These are phyloP conservation scores for Naja naja DNA, from an alignment of 2,113 vertebrate genomes.

Conservation along the genomic window DNA sequence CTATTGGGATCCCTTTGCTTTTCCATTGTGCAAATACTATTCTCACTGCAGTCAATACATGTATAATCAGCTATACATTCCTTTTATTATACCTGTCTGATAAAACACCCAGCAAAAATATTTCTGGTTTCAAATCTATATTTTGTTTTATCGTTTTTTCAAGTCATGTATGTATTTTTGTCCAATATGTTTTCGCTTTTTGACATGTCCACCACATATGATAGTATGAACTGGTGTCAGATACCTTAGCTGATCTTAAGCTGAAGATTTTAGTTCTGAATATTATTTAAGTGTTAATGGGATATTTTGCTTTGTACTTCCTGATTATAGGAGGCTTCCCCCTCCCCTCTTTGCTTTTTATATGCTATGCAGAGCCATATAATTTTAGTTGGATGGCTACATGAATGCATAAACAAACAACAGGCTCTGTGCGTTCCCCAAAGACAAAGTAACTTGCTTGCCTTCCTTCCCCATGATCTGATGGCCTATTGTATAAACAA, in stretches of 20 bases:
- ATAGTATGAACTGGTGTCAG: neutral
- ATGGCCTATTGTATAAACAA: neutral
- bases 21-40: too few relatives aligned
- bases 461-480: neutral
- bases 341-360: neutral
- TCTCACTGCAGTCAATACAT: too few relatives aligned
- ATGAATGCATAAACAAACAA: neutral
- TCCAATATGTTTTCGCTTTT: too few relatives aligned
- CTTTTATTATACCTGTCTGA: too few relatives aligned
- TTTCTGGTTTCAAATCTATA: too few relatives aligned
- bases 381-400: neutral
- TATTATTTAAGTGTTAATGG: neutral
- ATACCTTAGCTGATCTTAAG: neutral
- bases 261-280: neutral
- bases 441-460: neutral
- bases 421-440: neutral
- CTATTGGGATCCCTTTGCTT: too few relatives aligned
- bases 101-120: too few relatives aligned
- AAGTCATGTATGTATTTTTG: too few relatives aligned
- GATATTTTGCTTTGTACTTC: neutral
- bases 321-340: neutral
- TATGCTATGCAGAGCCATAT: neutral
- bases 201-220: too few relatives aligned
- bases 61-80: too few relatives aligned
- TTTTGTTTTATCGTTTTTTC: too few relatives aligned